Conservation (phyloP, 2,888 invertebrate genomes). For the Ophion ventricosus region DNA sequence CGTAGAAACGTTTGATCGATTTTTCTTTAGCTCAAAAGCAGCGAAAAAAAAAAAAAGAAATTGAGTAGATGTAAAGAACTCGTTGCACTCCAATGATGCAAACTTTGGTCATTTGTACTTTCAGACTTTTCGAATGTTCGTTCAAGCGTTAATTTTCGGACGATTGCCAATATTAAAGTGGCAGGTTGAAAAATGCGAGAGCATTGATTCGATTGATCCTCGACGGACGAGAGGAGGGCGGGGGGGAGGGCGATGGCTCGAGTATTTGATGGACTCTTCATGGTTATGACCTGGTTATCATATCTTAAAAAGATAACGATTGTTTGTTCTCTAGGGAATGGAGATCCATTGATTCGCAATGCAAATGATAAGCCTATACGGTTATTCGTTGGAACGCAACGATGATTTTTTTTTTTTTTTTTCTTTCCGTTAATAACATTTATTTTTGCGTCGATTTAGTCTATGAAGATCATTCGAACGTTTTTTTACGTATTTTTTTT, state of each 20-base stretch:
- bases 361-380: background rate
- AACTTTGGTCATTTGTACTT: background rate
- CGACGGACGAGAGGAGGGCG: no score
- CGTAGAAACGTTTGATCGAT: no score
- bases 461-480: no score
- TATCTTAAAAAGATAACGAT: slow-evolving; percentile 57
- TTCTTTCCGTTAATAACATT: no score
- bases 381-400: background rate
- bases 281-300: background rate
- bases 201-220: background rate
- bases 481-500: no score
- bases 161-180: background rate
- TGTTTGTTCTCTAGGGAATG: slow-evolving; percentile 52
- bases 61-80: no score
- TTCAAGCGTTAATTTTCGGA: background rate
- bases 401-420: no score
- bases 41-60: no score
- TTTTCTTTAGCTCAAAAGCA: no score
- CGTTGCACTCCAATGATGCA: no score
- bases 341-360: background rate
- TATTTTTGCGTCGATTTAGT: no score
- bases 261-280: background rate
- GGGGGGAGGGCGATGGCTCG: no score
- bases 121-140: background rate
- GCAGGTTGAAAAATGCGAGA: background rate